phyloP scores from a whole-genome alignment of 2,797 vertebrate genomes.

The Gymnodraco acuticeps region DNA sequence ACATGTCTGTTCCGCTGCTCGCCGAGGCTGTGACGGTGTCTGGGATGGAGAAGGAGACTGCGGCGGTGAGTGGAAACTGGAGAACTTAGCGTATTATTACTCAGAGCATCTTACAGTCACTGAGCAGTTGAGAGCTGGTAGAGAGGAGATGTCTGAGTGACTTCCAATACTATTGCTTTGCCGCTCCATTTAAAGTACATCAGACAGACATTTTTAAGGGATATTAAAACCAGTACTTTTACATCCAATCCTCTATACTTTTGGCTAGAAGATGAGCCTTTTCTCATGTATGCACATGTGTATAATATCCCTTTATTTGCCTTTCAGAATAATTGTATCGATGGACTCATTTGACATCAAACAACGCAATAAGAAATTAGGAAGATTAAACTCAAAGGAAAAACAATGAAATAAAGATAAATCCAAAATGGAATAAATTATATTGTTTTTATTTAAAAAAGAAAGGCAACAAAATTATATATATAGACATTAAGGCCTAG shows the following conservation, averaged over 20 bases:
- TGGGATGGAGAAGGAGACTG: conserved; percentile 96
- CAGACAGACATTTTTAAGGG: neutral
- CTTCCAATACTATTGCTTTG: neutral
- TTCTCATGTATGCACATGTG: neutral
- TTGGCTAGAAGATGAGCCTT: neutral
- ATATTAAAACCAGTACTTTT: neutral
- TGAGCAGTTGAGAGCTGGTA: neutral
- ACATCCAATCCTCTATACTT: neutral
- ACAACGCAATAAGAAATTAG: too few relatives aligned
- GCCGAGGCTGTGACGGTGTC: conserved; percentile 95
- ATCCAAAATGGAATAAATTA: too few relatives aligned
- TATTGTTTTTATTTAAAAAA: too few relatives aligned
- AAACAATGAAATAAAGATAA: too few relatives aligned
- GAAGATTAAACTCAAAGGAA: too few relatives aligned
- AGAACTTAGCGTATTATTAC: accelerated
- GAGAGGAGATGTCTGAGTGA: too few relatives aligned
- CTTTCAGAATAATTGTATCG: neutral
- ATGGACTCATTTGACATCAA: neutral
- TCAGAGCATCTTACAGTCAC: neutral
- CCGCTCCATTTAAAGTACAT: neutral
- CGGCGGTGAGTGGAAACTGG: conserved; percentile 88
- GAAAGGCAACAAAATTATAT: too few relatives aligned
- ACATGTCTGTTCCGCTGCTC: conserved; percentile 99
- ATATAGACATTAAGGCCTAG: too few relatives aligned
- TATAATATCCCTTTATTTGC: neutral